phyloP scores from a whole-genome alignment of 2,888 invertebrate genomes.

The Andrena minutula region DNA sequence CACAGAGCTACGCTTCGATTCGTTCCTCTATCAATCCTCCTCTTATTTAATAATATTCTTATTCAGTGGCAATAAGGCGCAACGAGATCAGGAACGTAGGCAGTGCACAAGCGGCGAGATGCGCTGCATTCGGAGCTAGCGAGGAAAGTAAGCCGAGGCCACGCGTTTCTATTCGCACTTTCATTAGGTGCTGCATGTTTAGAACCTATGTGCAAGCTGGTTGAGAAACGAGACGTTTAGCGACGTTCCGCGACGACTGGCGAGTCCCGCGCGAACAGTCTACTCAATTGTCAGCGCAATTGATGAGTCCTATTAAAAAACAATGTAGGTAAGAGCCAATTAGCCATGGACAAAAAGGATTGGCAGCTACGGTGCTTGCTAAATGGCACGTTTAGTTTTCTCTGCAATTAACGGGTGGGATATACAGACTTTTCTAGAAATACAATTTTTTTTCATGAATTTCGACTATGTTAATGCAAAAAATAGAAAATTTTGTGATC shows the following conservation, averaged over 20 bases:
- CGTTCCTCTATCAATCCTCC: neutral
- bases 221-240: neutral
- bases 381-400: too few species aligned
- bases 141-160: constrained; percentile 78
- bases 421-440: too few species aligned
- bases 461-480: too few species aligned
- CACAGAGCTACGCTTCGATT: constrained; percentile 20
- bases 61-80: neutral
- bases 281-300: neutral
- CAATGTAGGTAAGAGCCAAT: too few species aligned
- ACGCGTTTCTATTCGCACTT: constrained; percentile 73
- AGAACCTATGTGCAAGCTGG: constrained; percentile 16
- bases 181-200: constrained; percentile 58
- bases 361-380: too few species aligned
- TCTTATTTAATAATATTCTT: neutral
- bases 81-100: neutral
- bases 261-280: neutral
- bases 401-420: too few species aligned
- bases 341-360: too few species aligned
- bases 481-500: too few species aligned
- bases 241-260: neutral
- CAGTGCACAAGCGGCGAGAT: constrained; percentile 3
- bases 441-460: too few species aligned
- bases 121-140: constrained; percentile 26
- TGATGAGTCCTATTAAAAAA: too few species aligned